Evolutionary conservation across 2,888 invertebrate genomes (phyloP).

Genomic region (Diachrysia chrysitis): DNA sequence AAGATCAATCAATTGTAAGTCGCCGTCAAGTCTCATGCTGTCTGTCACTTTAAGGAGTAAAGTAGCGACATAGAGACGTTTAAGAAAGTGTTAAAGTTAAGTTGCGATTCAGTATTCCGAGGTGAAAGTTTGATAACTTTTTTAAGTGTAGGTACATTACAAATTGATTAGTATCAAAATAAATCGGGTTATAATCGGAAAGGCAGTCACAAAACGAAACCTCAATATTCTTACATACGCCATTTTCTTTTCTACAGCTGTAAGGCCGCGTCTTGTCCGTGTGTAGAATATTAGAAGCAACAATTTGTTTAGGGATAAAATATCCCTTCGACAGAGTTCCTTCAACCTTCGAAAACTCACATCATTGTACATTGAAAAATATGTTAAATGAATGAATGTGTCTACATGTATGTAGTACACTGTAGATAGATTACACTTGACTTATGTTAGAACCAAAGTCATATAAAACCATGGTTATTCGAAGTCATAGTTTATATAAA

Average conservation of each 20-base stretch:
- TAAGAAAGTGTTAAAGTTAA: too few species aligned
- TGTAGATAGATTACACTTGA: background rate
- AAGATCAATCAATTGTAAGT: too few species aligned
- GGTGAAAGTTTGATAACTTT: too few species aligned
- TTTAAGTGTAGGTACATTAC: too few species aligned
- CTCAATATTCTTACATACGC: conserved; percentile 39
- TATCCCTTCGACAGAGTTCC: conserved; percentile 45
- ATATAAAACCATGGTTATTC: too few species aligned
- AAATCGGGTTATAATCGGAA: background rate
- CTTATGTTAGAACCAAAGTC: too few species aligned
- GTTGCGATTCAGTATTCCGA: too few species aligned
- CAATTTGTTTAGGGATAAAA: conserved; percentile 73
- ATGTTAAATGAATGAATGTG: conserved; percentile 18
- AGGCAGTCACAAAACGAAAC: background rate
- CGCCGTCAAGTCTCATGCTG: too few species aligned
- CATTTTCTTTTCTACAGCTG: conserved; percentile 30
- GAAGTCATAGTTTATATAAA: too few species aligned
- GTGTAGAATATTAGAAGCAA: conserved; percentile 66
- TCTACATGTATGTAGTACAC: background rate
- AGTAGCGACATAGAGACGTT: too few species aligned
- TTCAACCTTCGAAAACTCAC: conserved; percentile 36
- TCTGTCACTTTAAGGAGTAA: too few species aligned
- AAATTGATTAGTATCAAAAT: conserved; percentile 3
- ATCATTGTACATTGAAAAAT: conserved; percentile 53
- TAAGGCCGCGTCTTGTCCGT: conserved; percentile 71